Conservation (phyloP, 1,140 invertebrate genomes). For the Ceratina australensis region DNA sequence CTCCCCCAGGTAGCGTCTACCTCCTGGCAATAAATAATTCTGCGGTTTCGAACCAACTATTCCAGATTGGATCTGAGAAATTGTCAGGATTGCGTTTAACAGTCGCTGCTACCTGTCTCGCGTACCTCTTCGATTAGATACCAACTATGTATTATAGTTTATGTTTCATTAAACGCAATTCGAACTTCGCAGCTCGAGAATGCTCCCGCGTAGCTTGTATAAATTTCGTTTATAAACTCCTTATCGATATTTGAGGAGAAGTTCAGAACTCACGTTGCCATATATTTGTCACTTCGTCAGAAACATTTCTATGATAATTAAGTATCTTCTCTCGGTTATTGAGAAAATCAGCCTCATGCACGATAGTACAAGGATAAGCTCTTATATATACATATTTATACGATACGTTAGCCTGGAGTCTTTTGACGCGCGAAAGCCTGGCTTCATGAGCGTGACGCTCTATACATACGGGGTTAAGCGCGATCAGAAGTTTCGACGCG, state of each 20-base stretch:
- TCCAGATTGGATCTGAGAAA: not conserved
- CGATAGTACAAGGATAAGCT: not conserved
- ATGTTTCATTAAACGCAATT: too few species aligned
- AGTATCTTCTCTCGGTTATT: constrained; percentile 22
- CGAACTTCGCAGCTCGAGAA: too few species aligned
- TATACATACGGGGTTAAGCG: not conserved
- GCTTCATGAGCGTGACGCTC: not conserved
- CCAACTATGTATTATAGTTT: too few species aligned
- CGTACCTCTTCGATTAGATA: not conserved
- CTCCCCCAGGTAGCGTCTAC: too few species aligned
- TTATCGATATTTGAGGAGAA: too few species aligned
- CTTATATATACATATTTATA: not conserved
- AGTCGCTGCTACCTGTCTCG: not conserved
- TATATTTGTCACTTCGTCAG: too few species aligned
- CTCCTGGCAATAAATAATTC: not conserved
- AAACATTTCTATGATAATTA: constrained; percentile 23
- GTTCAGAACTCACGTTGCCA: too few species aligned
- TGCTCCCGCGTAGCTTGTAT: too few species aligned
- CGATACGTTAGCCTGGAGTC: not conserved
- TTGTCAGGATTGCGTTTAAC: constrained; percentile 7
- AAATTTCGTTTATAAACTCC: too few species aligned
- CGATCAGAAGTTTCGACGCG: constrained; percentile 15
- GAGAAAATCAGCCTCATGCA: not conserved
- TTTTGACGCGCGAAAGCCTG: not conserved
- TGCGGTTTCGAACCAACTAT: not conserved